Conservation (phyloP, 2,113 vertebrate genomes). For the Ceratotherium simum region DNA sequence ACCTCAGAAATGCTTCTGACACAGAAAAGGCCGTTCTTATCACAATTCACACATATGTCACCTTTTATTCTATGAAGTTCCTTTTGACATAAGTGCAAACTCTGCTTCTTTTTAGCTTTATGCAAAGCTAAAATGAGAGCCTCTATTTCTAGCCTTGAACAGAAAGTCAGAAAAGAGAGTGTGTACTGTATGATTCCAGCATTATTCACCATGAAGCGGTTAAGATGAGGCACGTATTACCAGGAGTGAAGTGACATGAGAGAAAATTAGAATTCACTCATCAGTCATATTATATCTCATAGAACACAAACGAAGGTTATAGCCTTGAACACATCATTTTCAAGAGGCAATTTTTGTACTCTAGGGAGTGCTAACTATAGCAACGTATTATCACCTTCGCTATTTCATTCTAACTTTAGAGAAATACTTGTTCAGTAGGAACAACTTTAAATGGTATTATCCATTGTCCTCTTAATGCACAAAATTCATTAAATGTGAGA, state of each 20-base stretch:
- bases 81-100: slow-evolving; percentile 71
- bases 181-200: slow-evolving; percentile 39
- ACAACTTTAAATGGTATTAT: not conserved
- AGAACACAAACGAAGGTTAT: slow-evolving; percentile 60
- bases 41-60: slow-evolving; percentile 72
- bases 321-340: slow-evolving; percentile 67
- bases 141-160: slow-evolving; percentile 72
- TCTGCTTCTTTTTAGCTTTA: slow-evolving; percentile 60
- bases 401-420: slow-evolving; percentile 37
- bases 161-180: slow-evolving; percentile 63
- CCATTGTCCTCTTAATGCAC: not conserved
- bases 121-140: slow-evolving; percentile 65
- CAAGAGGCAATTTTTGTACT: slow-evolving; percentile 63
- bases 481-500: slow-evolving; percentile 33
- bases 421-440: slow-evolving; percentile 19
- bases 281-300: slow-evolving; percentile 21
- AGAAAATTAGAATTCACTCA: slow-evolving; percentile 71
- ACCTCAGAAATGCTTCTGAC: slow-evolving; percentile 34
- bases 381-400: slow-evolving; percentile 51
- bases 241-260: slow-evolving; percentile 55
- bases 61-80: slow-evolving; percentile 65
- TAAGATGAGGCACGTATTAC: slow-evolving; percentile 51
- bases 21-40: slow-evolving; percentile 66
- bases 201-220: slow-evolving; percentile 62
- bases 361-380: slow-evolving; percentile 41